Conservation (phyloP, 1,140 invertebrate genomes). For the Neodiprion virginianus region DNA sequence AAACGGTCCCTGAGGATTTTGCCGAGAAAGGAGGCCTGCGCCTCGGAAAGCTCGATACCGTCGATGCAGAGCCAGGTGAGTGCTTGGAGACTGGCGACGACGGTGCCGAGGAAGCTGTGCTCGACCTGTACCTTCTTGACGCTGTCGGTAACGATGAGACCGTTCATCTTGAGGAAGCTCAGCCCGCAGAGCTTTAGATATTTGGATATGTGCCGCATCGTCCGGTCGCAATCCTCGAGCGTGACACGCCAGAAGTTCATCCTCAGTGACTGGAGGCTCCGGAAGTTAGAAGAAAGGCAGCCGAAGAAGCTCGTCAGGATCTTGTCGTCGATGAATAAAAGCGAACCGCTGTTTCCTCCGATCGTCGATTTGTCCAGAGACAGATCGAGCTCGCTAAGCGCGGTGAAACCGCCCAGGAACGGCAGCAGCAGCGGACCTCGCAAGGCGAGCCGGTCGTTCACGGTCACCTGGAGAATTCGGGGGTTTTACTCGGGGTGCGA, state of each 20-base stretch:
- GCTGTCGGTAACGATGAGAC: conserved; percentile 53
- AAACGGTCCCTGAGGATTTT: conserved; percentile 58
- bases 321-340: conserved; percentile 59
- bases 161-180: conserved; percentile 53
- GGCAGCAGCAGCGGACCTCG: conserved; percentile 61
- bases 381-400: conserved; percentile 62
- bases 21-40: conserved; percentile 51
- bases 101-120: conserved; percentile 55
- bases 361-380: conserved; percentile 57
- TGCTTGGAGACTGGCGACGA: conserved; percentile 53
- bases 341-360: conserved; percentile 47
- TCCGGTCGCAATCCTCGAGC: conserved; percentile 56
- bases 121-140: conserved; percentile 52
- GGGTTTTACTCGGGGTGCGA: not conserved
- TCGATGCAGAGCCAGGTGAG: conserved; percentile 58
- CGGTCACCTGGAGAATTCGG: conserved; percentile 48
- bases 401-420: conserved; percentile 60
- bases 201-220: conserved; percentile 55
- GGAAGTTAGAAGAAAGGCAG: conserved; percentile 52
- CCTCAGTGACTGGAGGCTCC: conserved; percentile 52
- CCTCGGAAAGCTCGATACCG: conserved; percentile 52
- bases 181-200: conserved; percentile 52
- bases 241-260: conserved; percentile 59
- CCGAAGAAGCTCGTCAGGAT: conserved; percentile 56
- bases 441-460: conserved; percentile 60